phyloP scores from a whole-genome alignment of 2,113 vertebrate genomes.

The Syngnathoides biaculeatus region DNA sequence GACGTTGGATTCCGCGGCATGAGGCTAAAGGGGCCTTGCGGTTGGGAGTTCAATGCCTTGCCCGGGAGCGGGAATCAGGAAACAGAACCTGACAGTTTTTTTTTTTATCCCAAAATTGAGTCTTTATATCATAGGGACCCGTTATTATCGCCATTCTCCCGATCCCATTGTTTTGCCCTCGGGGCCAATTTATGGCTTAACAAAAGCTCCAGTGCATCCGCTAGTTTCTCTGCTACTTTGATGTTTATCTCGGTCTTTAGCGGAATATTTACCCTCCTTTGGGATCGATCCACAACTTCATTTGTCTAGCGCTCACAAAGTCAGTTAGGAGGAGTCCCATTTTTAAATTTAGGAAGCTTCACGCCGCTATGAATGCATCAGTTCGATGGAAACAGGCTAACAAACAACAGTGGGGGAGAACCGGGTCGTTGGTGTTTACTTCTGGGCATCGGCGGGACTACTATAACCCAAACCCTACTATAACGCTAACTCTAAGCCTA shows the following conservation, averaged over 20 bases:
- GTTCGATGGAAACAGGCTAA: no score
- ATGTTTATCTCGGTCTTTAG: not conserved
- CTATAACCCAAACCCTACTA: no score
- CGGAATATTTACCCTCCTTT: not conserved
- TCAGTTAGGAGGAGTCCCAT: no score
- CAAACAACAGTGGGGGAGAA: no score
- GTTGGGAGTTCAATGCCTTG: not conserved
- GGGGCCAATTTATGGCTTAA: not conserved
- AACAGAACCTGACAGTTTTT: not conserved
- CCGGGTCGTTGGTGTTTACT: no score
- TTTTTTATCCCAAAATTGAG: not conserved
- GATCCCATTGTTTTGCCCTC: not conserved
- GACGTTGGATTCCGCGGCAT: not conserved
- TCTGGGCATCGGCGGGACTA: no score
- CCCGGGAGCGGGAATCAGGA: not conserved
- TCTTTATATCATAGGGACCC: not conserved
- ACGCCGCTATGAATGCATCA: no score
- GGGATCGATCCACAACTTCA: not conserved
- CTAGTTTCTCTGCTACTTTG: not conserved
- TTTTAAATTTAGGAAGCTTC: no score
- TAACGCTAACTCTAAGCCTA: no score
- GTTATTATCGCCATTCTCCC: not conserved
- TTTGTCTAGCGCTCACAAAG: no score
- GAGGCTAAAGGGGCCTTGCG: not conserved
- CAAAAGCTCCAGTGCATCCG: not conserved